These are phyloP conservation scores for Guaruba guarouba DNA, from an alignment of 2,113 vertebrate genomes.

Conservation along the genomic window DNA sequence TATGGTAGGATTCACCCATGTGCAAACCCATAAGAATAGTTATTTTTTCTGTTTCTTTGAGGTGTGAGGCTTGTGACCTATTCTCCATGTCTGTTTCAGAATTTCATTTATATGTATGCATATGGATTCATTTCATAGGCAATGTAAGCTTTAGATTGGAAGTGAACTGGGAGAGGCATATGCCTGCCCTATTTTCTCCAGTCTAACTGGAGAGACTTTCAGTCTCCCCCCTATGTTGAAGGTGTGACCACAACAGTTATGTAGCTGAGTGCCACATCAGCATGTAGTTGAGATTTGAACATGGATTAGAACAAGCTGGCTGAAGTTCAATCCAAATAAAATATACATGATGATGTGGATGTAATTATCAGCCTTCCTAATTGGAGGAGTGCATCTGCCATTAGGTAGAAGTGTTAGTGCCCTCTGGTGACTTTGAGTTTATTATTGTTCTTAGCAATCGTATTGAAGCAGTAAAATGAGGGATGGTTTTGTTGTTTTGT, in stretches of 20 bases:
- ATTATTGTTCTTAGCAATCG: background rate
- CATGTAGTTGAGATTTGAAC: slow-evolving; percentile 38
- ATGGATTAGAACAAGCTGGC: slow-evolving; percentile 41
- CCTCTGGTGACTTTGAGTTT: slow-evolving; percentile 35
- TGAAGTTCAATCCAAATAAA: slow-evolving; percentile 53
- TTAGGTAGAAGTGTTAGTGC: slow-evolving; percentile 12
- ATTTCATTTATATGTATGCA: background rate
- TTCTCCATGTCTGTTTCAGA: background rate
- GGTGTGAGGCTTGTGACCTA: background rate
- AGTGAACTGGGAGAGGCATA: background rate
- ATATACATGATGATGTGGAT: slow-evolving; percentile 42
- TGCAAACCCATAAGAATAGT: background rate
- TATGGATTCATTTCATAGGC: accelerated
- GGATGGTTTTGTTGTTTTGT: background rate
- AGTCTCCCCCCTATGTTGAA: background rate
- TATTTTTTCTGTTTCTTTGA: background rate
- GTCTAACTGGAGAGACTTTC: background rate
- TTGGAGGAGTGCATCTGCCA: slow-evolving; percentile 10
- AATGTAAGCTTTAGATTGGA: background rate
- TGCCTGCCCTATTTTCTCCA: background rate
- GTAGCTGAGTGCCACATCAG: slow-evolving; percentile 9
- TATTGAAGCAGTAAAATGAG: background rate
- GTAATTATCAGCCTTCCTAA: slow-evolving; percentile 49
- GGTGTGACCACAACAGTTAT: background rate
- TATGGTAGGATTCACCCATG: background rate